Conservation (phyloP, 2,113 vertebrate genomes). For the Poicephalus gulielmi region DNA sequence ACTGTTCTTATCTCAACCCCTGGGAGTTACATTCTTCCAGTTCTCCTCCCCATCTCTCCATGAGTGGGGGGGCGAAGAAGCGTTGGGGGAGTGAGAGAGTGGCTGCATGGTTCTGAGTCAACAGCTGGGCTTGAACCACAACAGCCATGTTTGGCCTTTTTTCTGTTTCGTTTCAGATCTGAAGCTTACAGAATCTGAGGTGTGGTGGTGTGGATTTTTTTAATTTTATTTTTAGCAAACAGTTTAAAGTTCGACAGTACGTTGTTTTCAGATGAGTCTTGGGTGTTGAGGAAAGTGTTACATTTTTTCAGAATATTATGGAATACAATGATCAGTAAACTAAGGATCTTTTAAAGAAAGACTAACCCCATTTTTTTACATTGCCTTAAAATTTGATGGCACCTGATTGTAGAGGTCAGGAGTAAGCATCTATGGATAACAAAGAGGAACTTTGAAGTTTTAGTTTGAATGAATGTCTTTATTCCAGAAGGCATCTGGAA, state of each 20-base stretch:
- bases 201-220: neutral
- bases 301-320: neutral
- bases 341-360: neutral
- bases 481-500: neutral
- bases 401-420: neutral
- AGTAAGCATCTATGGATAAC: neutral
- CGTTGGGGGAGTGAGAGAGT: neutral
- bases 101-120: neutral
- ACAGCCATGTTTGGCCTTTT: neutral
- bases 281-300: neutral
- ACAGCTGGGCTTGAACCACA: neutral
- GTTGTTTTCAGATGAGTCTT: neutral
- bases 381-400: neutral
- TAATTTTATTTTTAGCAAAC: neutral
- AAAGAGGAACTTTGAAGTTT: neutral
- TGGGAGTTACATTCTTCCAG: neutral
- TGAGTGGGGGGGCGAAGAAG: neutral
- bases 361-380: neutral
- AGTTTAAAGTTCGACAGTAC: neutral
- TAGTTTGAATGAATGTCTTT: neutral
- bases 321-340: neutral
- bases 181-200: neutral
- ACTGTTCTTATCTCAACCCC: neutral
- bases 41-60: neutral
- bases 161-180: neutral